Conservation (phyloP, 2,797 vertebrate species). For the Botia kubotai region DNA sequence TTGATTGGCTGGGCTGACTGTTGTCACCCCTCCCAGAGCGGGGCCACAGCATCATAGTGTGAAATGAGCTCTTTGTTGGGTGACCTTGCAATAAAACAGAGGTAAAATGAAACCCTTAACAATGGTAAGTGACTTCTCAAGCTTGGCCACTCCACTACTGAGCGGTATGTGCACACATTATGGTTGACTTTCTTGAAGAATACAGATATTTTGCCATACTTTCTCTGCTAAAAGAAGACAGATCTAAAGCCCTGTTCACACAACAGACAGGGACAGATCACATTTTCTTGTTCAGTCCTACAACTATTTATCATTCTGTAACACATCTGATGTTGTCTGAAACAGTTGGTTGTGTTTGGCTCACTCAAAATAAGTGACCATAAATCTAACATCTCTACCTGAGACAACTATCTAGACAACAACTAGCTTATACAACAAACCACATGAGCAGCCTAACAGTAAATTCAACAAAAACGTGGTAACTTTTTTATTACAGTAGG, state of each 20-base stretch:
- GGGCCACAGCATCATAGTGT: slow-evolving; percentile 21
- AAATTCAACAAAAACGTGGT: no score
- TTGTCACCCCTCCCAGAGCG: slow-evolving; percentile 1
- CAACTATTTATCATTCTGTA: slow-evolving; percentile 24
- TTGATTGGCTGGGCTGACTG: slow-evolving; percentile 34
- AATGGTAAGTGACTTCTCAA: neutral
- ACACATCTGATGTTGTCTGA: neutral
- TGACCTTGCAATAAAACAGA: slow-evolving; percentile 53
- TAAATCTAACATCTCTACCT: neutral
- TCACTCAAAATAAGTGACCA: neutral
- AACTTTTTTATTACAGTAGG: no score
- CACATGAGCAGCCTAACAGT: no score
- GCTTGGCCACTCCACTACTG: neutral
- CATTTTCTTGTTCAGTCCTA: slow-evolving; percentile 4
- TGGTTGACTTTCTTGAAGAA: slow-evolving; percentile 8
- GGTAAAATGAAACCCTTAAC: slow-evolving; percentile 32
- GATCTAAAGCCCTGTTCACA: neutral
- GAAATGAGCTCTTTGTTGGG: slow-evolving; percentile 40
- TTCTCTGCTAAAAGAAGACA: slow-evolving; percentile 17
- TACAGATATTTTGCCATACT: neutral
- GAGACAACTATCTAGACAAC: no score
- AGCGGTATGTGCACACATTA: neutral
- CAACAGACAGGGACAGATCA: neutral
- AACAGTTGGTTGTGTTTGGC: neutral
- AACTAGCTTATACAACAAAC: no score